Evolutionary conservation across 2,797 vertebrate genomes (phyloP).

Genomic region (Syngnathus rostellatus): DNA sequence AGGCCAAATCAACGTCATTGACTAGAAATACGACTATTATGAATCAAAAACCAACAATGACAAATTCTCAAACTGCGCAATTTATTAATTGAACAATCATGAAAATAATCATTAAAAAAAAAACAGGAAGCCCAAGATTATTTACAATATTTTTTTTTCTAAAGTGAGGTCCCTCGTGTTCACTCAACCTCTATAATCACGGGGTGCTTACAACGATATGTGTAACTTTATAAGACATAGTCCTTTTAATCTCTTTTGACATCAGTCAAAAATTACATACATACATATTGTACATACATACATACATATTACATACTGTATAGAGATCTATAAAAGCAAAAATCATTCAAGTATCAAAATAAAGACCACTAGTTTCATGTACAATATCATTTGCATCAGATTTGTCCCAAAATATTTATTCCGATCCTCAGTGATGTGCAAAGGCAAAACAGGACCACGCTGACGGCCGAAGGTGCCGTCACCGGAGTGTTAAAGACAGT

Average conservation of each 20-base stretch:
- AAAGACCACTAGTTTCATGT: conserved; percentile 87
- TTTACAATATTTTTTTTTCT: conserved; percentile 79
- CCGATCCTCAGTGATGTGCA: conserved; percentile 75
- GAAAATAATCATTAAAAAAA: conserved; percentile 84
- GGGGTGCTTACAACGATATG: conserved; percentile 85
- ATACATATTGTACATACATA: conserved; percentile 65
- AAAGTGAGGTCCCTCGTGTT: conserved; percentile 80
- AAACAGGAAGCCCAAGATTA: conserved; percentile 91
- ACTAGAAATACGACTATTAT: not conserved
- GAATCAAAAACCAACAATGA: conserved; percentile 23
- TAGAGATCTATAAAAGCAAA: conserved; percentile 89
- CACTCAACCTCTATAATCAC: conserved; percentile 59
- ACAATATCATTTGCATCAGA: conserved; percentile 65
- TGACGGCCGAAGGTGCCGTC: conserved; percentile 46
- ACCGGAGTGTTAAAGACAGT: conserved; percentile 36
- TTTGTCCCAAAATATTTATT: conserved; percentile 69
- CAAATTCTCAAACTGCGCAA: conserved; percentile 62
- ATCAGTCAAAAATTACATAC: conserved; percentile 79
- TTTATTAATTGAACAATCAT: conserved; percentile 91
- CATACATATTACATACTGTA: conserved; percentile 75
- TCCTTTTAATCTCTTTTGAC: conserved; percentile 73
- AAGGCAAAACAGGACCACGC: conserved; percentile 67
- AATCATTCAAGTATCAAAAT: conserved; percentile 99
- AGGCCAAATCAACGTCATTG: not conserved
- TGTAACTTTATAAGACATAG: conserved; percentile 71